Base-by-base conservation (phyloP, 1,140 invertebrate species). In the Adelges cooleyi region DNA sequence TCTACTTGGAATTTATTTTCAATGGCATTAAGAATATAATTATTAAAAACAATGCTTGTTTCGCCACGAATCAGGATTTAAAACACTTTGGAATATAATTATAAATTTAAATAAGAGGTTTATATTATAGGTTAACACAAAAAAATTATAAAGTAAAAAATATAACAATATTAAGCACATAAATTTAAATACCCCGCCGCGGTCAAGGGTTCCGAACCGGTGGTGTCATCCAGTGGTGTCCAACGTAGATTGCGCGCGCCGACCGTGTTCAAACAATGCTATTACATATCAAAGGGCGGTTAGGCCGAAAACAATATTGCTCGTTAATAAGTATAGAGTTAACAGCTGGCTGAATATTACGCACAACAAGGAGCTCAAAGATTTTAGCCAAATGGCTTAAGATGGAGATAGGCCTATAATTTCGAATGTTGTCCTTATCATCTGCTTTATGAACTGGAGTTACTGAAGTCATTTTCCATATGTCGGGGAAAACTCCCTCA, bases 1-100 rank as follows among this genome's bases (percentile, higher is more conserved):
- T 71, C 70, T 17, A 71, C 65, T 38, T 71, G 68, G 22, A 20
- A 11, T 27, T 67, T 67, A 20, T 27, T 42, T 25, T 52, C 65
- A 1, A 70, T 1, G 5, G 18, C 20, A 2, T 22, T 3, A 17
- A 40, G 11, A n/a, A n/a, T n/a, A n/a, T n/a, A n/a, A n/a, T n/a
- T n/a, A n/a, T n/a, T n/a, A n/a, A n/a, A n/a, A n/a, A 22, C n/a
- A 48, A 17, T 38, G 17, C 17, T 59, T 20, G 23, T 40, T 40
- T 18, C 18, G n/a, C n/a, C n/a, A n/a, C n/a, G n/a, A n/a, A n/a
- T n/a, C n/a, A n/a, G n/a, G n/a, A n/a, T n/a, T n/a, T n/a, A n/a
- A n/a, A n/a, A n/a, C n/a, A n/a, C n/a, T n/a, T n/a, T n/a, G n/a
- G n/a, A n/a, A n/a, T n/a, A n/a, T n/a, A n/a, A n/a, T n/a, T n/a